phyloP scores from a whole-genome alignment of 2,888 invertebrate genomes.

The Creontiades dilutus region DNA sequence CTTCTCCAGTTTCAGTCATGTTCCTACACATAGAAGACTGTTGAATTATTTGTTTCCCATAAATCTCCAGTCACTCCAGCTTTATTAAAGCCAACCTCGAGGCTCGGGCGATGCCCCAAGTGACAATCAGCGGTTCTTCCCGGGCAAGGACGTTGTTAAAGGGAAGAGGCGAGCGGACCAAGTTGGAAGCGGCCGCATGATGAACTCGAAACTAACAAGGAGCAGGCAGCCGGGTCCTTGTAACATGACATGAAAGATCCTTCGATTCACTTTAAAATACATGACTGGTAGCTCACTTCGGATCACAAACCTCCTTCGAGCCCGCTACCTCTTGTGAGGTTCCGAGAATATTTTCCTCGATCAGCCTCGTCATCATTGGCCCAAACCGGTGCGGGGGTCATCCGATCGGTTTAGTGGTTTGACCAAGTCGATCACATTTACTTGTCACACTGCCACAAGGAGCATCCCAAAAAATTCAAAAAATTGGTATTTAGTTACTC shows the following conservation, averaged over 20 bases:
- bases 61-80: not conserved
- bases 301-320: constrained; percentile 23
- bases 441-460: not conserved
- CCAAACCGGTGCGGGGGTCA: not conserved
- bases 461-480: too few relatives aligned
- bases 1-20: too few relatives aligned
- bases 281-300: constrained; percentile 52
- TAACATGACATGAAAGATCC: constrained; percentile 54
- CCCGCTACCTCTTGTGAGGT: not conserved
- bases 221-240: constrained; percentile 20
- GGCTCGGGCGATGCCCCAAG: not conserved
- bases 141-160: constrained; percentile 44
- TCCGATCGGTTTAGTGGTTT: constrained; percentile 4
- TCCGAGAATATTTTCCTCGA: constrained; percentile 31
- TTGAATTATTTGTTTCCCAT: constrained; percentile 1
- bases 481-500: too few relatives aligned
- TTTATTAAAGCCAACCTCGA: not conserved
- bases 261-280: constrained; percentile 54
- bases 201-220: constrained; percentile 55
- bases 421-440: not conserved
- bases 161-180: constrained; percentile 44
- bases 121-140: constrained; percentile 14
- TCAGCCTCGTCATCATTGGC: constrained; percentile 37
- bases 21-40: not conserved
- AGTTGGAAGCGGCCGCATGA: constrained; percentile 1